Percentiles rank a stretch among this genome's conserved stretches.
These are phyloP conservation scores for Drusus annulatus DNA, from an alignment of 1,140 invertebrate genomes.

Conservation along the genomic window DNA sequence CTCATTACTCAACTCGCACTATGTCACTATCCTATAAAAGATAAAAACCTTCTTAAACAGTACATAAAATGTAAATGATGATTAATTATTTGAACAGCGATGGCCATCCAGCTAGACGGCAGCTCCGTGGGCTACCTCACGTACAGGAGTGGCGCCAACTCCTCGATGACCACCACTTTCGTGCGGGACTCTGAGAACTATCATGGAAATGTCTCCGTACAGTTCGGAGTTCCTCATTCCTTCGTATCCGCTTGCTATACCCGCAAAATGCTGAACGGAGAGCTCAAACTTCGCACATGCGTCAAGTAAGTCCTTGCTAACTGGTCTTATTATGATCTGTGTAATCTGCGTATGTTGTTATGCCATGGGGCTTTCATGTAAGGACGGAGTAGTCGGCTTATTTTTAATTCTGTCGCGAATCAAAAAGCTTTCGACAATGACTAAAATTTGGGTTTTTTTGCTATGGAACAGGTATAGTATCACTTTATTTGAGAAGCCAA, in stretches of 20 bases:
- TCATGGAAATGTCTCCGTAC: constrained; percentile 77
- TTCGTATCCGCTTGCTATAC: constrained; percentile 83
- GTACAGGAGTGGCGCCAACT: constrained; percentile 82
- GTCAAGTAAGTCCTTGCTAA: constrained; percentile 78
- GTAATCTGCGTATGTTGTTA: too few species aligned
- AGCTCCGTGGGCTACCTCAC: constrained; percentile 90
- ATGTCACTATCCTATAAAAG: too few species aligned
- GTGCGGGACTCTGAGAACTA: constrained; percentile 81
- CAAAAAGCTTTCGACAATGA: too few species aligned
- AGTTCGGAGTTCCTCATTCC: constrained; percentile 87
- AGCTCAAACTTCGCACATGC: constrained; percentile 82
- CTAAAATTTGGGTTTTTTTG: too few species aligned
- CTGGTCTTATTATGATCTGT: neutral
- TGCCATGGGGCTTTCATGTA: too few species aligned
- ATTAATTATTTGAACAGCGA: constrained; percentile 68
- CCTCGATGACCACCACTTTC: constrained; percentile 84
- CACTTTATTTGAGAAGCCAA: too few species aligned
- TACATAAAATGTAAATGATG: too few species aligned
- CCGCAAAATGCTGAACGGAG: constrained; percentile 83
- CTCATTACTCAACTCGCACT: too few species aligned
- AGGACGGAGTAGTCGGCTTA: too few species aligned
- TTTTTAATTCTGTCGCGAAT: too few species aligned
- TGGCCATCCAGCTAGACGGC: constrained; percentile 88
- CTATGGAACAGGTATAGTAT: too few species aligned
- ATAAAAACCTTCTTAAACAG: too few species aligned